Percentiles rank a stretch among this genome's conserved stretches.
These are phyloP conservation scores for Dorcus parallelipipedus DNA, from an alignment of 2,888 invertebrate genomes.

Conservation along the genomic window DNA sequence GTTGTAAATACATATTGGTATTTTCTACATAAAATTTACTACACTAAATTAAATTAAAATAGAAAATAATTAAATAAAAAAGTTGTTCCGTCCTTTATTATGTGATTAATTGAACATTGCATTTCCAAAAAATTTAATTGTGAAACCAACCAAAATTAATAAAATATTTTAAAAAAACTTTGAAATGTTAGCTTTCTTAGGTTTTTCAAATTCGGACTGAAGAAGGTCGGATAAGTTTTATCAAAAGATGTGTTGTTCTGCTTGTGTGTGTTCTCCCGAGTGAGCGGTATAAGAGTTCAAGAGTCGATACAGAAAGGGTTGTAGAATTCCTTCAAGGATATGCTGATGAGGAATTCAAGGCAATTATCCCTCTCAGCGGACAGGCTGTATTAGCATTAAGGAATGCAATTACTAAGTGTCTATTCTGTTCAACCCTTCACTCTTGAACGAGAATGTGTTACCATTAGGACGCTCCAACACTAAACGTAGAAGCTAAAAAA, in stretches of 20 bases:
- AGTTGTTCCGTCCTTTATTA: too few relatives aligned
- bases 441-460: constrained; percentile 17
- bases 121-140: too few relatives aligned
- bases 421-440: constrained; percentile 38
- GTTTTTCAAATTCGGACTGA: too few relatives aligned
- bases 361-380: constrained; percentile 41
- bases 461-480: constrained; percentile 7
- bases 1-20: too few relatives aligned
- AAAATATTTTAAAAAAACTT: too few relatives aligned
- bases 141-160: too few relatives aligned
- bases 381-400: constrained; percentile 44
- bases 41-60: too few relatives aligned
- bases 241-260: neutral
- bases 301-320: constrained; percentile 8
- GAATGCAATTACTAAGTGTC: constrained; percentile 46
- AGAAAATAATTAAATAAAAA: too few relatives aligned
- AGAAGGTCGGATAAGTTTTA: too few relatives aligned
- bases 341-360: constrained; percentile 41
- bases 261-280: neutral
- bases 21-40: too few relatives aligned
- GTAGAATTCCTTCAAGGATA: constrained; percentile 36
- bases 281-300: neutral
- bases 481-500: neutral
- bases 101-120: too few relatives aligned
- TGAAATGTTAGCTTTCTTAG: too few relatives aligned